Percentiles rank a stretch among this genome's conserved stretches.
Evolutionary conservation across 2,888 invertebrate species (phyloP).

Genomic region (Caradrina clavipalpis): DNA sequence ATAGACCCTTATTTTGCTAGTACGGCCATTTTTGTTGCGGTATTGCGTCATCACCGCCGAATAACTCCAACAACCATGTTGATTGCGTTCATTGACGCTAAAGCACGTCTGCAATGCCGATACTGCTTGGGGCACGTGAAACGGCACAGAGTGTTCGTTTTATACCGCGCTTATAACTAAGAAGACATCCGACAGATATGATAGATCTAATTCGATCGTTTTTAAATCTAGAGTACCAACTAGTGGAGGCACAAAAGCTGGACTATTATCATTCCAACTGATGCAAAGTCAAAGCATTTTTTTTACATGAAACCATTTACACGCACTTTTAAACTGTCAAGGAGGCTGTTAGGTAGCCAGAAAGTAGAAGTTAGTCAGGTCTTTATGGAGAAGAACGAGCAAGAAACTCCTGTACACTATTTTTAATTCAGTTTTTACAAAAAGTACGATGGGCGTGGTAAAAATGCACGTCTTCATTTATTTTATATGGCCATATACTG

Average conservation of each 20-base stretch:
- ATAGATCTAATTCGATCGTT: not conserved
- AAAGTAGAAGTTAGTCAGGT: too few species aligned
- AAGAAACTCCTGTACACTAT: too few species aligned
- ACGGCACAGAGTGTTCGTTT: not conserved
- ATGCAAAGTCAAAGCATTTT: too few species aligned
- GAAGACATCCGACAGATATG: not conserved
- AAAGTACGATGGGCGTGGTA: too few species aligned
- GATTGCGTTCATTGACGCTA: conserved; percentile 10
- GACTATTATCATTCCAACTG: not conserved
- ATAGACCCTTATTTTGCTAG: not conserved
- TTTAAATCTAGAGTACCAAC: not conserved
- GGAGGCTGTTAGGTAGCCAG: too few species aligned
- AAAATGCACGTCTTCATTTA: not conserved
- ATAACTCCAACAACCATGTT: not conserved
- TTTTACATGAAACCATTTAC: too few species aligned
- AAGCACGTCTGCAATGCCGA: conserved; percentile 8
- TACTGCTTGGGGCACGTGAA: not conserved
- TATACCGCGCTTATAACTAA: not conserved
- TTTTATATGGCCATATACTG: not conserved
- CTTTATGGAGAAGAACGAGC: too few species aligned
- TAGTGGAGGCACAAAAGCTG: not conserved
- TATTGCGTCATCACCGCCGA: not conserved
- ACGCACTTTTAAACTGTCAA: too few species aligned
- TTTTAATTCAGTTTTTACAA: too few species aligned
- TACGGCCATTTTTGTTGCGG: not conserved